Conservation (phyloP, 2,797 vertebrate genomes). For the Moxostoma hubbsi region DNA sequence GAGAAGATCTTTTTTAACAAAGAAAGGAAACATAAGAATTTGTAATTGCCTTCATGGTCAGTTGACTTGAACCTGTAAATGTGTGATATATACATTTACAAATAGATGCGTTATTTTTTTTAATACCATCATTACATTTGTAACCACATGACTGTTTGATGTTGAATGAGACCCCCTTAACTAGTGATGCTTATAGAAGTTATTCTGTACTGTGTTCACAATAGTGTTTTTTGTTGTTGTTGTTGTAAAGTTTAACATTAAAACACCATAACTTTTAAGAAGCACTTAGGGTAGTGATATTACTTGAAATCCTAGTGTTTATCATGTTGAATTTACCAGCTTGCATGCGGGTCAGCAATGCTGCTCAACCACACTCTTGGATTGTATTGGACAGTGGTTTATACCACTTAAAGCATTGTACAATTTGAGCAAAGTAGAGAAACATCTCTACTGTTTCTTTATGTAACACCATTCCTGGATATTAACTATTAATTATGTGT, state of each 20-base stretch:
- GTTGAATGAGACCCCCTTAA: slow-evolving; percentile 1
- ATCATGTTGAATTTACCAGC: slow-evolving; percentile 63
- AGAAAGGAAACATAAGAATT: slow-evolving; percentile 1
- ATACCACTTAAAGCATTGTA: too few species aligned
- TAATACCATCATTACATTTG: neutral
- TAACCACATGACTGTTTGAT: neutral
- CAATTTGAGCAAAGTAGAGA: too few species aligned
- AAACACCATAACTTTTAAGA: neutral
- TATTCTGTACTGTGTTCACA: slow-evolving; percentile 1
- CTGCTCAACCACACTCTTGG: slow-evolving; percentile 59
- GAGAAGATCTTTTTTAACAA: neutral
- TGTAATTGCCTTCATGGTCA: neutral
- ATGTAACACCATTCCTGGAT: neutral
- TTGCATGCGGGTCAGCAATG: slow-evolving; percentile 81
- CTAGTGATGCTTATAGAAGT: neutral
- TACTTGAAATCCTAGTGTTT: slow-evolving; percentile 13
- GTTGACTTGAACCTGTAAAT: neutral
- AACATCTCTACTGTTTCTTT: too few species aligned
- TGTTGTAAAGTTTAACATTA: neutral
- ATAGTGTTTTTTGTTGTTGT: neutral
- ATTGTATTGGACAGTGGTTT: slow-evolving; percentile 37
- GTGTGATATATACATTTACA: too few species aligned
- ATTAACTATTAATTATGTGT: neutral
- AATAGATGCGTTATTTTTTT: slow-evolving; percentile 31
- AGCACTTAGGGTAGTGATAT: slow-evolving; percentile 25